Percentiles rank a stretch among this genome's conserved stretches.
Conservation (phyloP, 2,797 vertebrate species). For the Spinus olivaceus region DNA sequence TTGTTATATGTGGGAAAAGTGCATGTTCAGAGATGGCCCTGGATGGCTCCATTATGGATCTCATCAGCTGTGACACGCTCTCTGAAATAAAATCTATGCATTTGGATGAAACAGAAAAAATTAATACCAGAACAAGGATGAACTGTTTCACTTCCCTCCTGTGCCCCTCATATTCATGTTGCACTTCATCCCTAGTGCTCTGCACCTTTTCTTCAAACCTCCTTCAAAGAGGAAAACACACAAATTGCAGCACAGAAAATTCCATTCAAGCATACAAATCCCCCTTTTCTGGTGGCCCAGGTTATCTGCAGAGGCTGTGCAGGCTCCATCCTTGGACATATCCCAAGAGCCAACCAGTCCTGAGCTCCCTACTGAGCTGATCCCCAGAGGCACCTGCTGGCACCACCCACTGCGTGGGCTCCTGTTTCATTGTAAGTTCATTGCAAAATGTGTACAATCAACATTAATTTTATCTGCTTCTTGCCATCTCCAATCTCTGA, state of each 20-base stretch:
- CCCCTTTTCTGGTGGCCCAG: accelerated
- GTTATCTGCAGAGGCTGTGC: background rate
- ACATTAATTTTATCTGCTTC: background rate
- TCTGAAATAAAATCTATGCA: background rate
- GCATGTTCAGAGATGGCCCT: background rate
- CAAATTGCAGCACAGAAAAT: background rate
- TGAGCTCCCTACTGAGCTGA: background rate
- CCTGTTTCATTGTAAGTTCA: background rate
- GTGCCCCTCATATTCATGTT: accelerated
- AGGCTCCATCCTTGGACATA: background rate
- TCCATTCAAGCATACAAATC: background rate
- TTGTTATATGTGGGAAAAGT: background rate
- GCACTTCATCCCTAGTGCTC: background rate
- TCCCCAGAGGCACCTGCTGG: background rate
- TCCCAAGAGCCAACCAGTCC: background rate
- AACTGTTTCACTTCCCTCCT: background rate
- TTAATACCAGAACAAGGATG: background rate
- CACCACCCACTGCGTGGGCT: background rate
- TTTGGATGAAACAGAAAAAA: background rate
- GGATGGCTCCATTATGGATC: background rate
- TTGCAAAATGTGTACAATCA: background rate
- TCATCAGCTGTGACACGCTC: background rate
- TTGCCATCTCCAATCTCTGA: background rate
- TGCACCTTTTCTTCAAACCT: background rate
- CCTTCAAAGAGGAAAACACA: background rate